Conservation (phyloP, 2,113 vertebrate genomes). For the Crotalus horridus region DNA sequence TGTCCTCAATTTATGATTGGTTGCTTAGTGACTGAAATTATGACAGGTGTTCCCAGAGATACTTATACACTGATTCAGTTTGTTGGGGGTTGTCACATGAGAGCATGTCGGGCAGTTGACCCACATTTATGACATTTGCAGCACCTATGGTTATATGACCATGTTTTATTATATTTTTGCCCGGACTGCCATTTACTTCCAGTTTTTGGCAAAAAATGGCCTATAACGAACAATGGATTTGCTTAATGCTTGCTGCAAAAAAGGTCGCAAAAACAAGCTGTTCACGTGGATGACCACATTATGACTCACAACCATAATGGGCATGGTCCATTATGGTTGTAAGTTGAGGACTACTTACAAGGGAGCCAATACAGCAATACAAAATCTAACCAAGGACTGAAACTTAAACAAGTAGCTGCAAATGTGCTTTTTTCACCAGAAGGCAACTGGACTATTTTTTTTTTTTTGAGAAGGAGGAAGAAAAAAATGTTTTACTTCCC, state of each 20-base stretch:
- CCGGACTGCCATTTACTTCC: not conserved
- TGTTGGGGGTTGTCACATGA: not conserved
- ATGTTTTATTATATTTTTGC: not conserved
- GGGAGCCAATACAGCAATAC: not conserved
- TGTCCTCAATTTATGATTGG: not conserved
- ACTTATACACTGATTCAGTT: no score
- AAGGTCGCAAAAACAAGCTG: no score
- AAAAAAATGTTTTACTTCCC: no score
- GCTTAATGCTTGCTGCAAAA: no score
- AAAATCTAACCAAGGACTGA: not conserved
- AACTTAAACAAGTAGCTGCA: not conserved
- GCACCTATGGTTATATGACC: not conserved
- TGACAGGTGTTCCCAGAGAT: no score
- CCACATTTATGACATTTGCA: not conserved
- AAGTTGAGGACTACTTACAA: not conserved
- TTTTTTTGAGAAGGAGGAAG: no score
- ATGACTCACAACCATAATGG: no score
- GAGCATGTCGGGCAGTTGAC: not conserved
- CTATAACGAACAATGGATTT: no score
- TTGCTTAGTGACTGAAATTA: not conserved
- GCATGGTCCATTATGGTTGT: no score
- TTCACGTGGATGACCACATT: no score
- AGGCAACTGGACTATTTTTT: no score
- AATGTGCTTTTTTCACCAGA: no score
- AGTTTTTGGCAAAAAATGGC: not conserved